Evolutionary conservation across 2,113 vertebrate species (phyloP).

Genomic region (Marcusenius ussheri): DNA sequence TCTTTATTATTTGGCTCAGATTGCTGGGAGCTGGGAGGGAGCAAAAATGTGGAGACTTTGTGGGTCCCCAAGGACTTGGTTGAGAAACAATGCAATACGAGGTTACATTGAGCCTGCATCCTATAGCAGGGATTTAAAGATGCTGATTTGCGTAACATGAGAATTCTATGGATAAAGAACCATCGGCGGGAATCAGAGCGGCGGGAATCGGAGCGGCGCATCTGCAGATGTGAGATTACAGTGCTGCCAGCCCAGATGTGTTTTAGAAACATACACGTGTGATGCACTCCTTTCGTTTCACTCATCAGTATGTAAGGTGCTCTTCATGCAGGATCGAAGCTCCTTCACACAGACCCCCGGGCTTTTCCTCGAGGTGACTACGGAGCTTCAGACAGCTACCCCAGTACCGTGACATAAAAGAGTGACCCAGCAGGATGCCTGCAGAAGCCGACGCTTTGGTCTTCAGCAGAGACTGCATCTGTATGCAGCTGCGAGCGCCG

Average conservation of each 20-base stretch:
- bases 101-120: not conserved
- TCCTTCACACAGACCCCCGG: not conserved
- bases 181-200: not conserved
- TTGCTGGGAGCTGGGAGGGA: not conserved
- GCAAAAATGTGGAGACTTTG: not conserved
- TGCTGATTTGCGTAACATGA: not conserved
- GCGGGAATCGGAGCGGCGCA: not conserved
- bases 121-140: not conserved
- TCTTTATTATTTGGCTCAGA: not conserved
- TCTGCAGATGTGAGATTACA: not conserved
- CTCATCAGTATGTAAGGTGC: not conserved
- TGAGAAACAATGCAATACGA: not conserved
- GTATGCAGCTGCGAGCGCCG: not conserved
- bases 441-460: not conserved
- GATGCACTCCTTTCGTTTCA: not conserved
- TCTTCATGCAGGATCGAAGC: not conserved
- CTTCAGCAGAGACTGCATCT: not conserved
- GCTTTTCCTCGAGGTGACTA: not conserved
- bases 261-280: not conserved
- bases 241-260: not conserved
- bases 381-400: not conserved
- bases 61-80: not conserved
- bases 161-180: not conserved
- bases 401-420: not conserved
- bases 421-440: not conserved